Conservation (phyloP, 2,797 vertebrate genomes). For the Alauda arvensis region DNA sequence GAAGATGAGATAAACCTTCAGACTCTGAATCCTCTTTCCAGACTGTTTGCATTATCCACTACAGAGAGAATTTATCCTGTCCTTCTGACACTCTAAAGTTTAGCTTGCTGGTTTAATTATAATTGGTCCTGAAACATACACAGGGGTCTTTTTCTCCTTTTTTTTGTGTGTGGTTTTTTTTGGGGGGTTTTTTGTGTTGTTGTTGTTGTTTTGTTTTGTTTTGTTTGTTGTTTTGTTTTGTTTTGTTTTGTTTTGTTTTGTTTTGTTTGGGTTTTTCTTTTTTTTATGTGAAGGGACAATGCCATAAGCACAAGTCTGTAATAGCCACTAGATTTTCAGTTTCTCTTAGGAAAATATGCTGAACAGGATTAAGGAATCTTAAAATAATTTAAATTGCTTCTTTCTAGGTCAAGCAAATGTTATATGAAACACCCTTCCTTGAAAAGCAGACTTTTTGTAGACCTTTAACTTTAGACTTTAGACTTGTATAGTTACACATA, state of each 20-base stretch:
- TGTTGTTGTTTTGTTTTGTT: too few species aligned
- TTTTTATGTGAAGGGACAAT: background rate
- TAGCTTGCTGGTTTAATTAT: background rate
- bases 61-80: background rate
- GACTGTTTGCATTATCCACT: background rate
- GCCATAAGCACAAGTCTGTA: background rate
- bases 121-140: background rate
- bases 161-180: too few species aligned
- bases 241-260: too few species aligned
- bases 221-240: too few species aligned
- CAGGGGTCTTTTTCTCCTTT: fast-evolving
- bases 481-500: background rate
- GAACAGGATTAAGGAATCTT: background rate
- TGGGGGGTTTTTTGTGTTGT: too few species aligned
- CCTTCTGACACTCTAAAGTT: background rate
- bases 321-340: background rate
- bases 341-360: background rate
- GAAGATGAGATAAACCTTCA: background rate
- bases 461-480: background rate
- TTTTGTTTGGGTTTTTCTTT: background rate
- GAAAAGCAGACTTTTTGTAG: background rate
- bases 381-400: background rate
- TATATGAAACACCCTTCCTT: background rate
- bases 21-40: background rate
- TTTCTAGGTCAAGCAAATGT: constrained; percentile 2